Evolutionary conservation across 2,888 invertebrate genomes (phyloP).

Genomic region (Lepidochitona cinerea): DNA sequence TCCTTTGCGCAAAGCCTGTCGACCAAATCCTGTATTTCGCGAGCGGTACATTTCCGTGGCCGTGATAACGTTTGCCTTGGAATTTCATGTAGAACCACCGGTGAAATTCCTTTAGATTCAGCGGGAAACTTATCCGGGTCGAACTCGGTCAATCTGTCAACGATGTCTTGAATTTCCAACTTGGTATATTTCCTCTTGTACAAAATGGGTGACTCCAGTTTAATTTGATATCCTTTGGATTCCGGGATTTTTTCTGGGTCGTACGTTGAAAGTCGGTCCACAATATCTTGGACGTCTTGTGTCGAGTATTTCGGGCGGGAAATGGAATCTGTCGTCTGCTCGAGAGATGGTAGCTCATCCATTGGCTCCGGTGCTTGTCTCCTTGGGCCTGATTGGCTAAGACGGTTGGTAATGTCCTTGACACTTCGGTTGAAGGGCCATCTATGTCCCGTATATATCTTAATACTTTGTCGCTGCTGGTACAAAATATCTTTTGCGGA

Average conservation of each 20-base stretch:
- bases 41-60: background rate
- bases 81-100: constrained; percentile 19
- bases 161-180: constrained; percentile 39
- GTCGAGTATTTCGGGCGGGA: constrained; percentile 15
- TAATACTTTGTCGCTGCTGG: background rate
- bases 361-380: background rate
- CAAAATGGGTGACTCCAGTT: constrained; percentile 39
- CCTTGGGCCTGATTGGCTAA: background rate
- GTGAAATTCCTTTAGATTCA: constrained; percentile 36
- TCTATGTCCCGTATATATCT: background rate
- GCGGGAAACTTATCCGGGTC: constrained; percentile 36
- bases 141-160: constrained; percentile 40
- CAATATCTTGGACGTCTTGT: constrained; percentile 23
- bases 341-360: background rate
- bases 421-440: background rate
- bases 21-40: background rate
- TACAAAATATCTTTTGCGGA: background rate
- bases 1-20: constrained; percentile 4
- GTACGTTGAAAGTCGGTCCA: constrained; percentile 33
- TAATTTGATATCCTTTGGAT: constrained; percentile 39
- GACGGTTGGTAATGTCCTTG: background rate
- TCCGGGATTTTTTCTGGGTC: constrained; percentile 45
- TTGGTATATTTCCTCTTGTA: constrained; percentile 47
- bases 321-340: background rate
- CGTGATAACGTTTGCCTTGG: background rate